These are phyloP conservation scores for Medauroidea extradentata DNA, from an alignment of 1,140 invertebrate genomes.

Conservation along the genomic window DNA sequence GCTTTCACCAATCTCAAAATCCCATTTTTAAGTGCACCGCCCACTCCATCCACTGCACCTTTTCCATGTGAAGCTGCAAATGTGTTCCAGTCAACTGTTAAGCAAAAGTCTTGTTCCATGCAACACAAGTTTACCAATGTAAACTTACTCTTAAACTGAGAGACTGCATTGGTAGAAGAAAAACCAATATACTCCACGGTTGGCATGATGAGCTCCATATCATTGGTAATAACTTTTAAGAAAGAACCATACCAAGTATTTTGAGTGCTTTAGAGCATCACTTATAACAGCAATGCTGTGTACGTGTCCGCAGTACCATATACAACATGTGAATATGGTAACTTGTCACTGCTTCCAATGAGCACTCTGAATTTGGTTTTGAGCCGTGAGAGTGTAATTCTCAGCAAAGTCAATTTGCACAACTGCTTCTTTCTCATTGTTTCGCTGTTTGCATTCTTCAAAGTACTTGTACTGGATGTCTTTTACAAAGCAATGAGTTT, in stretches of 20 bases:
- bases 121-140: conserved; percentile 29
- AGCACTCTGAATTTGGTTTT: conserved; percentile 26
- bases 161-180: conserved; percentile 24
- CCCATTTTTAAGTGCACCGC: conserved; percentile 21
- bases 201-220: neutral
- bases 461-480: neutral
- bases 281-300: neutral
- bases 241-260: neutral
- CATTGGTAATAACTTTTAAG: conserved; percentile 2
- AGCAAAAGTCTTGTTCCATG: conserved; percentile 23
- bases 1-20: conserved; percentile 3
- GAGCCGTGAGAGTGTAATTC: conserved; percentile 27
- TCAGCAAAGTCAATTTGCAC: conserved; percentile 25
- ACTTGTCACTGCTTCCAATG: conserved; percentile 20
- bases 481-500: neutral
- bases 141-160: conserved; percentile 30
- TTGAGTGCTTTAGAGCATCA: conserved; percentile 6
- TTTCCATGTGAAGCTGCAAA: conserved; percentile 32
- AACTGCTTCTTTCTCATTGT: neutral
- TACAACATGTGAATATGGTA: conserved; percentile 6
- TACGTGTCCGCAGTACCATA: neutral
- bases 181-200: neutral
- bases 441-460: neutral
- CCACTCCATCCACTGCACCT: conserved; percentile 25
- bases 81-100: conserved; percentile 30